Evolutionary conservation across 2,797 vertebrate genomes (phyloP).

Genomic region (Mormyrus proboscirostris): DNA sequence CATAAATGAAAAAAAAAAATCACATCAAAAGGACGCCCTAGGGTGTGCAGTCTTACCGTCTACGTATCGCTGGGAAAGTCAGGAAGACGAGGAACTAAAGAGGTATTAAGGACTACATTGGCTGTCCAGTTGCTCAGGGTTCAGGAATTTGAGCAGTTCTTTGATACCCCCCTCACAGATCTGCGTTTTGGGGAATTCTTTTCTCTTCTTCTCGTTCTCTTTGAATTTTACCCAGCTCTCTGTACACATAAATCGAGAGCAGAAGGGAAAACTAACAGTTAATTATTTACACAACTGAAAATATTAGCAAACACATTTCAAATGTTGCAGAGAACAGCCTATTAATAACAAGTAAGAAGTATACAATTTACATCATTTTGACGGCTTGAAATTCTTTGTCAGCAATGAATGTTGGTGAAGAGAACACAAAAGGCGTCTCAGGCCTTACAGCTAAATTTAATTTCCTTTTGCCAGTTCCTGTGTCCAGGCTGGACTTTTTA

Average conservation of each 20-base stretch:
- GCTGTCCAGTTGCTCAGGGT: slow-evolving; percentile 57
- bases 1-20: neutral
- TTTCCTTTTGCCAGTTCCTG: slow-evolving; percentile 25
- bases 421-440: slow-evolving; percentile 22
- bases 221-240: slow-evolving; percentile 67
- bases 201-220: slow-evolving; percentile 54
- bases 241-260: slow-evolving; percentile 32
- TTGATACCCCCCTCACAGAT: slow-evolving; percentile 62
- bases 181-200: slow-evolving; percentile 48
- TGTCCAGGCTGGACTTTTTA: neutral
- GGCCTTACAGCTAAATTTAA: slow-evolving; percentile 20
- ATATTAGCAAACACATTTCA: neutral
- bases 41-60: slow-evolving; percentile 3
- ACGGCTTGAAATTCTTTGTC: neutral
- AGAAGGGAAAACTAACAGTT: neutral
- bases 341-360: neutral
- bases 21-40: neutral
- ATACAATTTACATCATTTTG: slow-evolving; percentile 7
- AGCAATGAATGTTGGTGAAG: neutral
- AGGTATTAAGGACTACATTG: slow-evolving; percentile 58
- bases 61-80: neutral
- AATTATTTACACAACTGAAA: neutral
- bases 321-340: slow-evolving; percentile 4
- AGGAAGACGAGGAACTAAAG: slow-evolving; percentile 8
- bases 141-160: slow-evolving; percentile 65